Conservation (phyloP, 2,888 invertebrate species). For the Drosophila mayaguana region DNA sequence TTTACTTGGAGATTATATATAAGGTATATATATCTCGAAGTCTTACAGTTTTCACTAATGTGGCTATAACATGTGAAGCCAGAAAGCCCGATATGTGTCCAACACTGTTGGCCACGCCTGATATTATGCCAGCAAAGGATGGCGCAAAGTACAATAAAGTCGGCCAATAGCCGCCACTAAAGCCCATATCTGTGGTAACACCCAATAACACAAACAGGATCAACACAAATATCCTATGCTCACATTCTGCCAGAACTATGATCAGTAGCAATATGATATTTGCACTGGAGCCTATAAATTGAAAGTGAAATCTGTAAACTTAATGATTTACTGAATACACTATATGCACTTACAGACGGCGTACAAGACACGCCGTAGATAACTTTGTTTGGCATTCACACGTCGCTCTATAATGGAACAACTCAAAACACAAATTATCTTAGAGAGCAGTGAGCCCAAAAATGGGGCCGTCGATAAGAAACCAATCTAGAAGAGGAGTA, state of each 20-base stretch:
- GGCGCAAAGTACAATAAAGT: constrained; percentile 86
- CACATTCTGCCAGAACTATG: constrained; percentile 82
- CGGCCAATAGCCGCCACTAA: constrained; percentile 85
- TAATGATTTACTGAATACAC: too few relatives aligned
- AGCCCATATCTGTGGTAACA: constrained; percentile 82
- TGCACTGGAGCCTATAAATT: constrained; percentile 60
- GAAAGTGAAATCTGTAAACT: not conserved
- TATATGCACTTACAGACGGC: constrained; percentile 59
- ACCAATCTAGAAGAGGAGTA: constrained; percentile 62
- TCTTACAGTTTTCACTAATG: constrained; percentile 82
- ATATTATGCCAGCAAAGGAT: constrained; percentile 85
- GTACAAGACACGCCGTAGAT: constrained; percentile 73
- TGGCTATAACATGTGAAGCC: constrained; percentile 83
- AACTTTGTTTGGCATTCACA: constrained; percentile 56
- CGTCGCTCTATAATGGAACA: constrained; percentile 63
- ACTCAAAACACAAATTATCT: constrained; percentile 67
- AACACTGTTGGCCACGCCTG: constrained; percentile 85
- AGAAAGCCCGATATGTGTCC: constrained; percentile 85
- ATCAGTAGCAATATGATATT: constrained; percentile 69
- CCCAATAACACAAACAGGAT: constrained; percentile 81
- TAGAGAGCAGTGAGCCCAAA: constrained; percentile 74
- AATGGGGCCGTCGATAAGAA: constrained; percentile 74
- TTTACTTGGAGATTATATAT: too few relatives aligned
- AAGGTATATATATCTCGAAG: not conserved
- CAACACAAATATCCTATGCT: constrained; percentile 80